These are phyloP conservation scores for Dunckerocampus dactyliophorus DNA, from an alignment of 2,113 vertebrate species.

Conservation along the genomic window DNA sequence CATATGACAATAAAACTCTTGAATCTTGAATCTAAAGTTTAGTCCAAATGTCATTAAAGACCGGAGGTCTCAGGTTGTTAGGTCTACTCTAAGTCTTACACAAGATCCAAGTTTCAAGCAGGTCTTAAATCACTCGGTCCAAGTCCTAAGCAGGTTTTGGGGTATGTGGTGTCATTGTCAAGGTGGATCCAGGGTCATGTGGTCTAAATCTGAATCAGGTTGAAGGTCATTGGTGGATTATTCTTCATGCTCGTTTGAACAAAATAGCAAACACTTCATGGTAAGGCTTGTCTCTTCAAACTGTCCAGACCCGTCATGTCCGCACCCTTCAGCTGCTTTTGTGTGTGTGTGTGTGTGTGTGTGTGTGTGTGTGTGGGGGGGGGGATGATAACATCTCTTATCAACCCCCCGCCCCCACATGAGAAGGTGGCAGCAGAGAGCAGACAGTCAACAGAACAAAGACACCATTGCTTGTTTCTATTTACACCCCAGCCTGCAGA, in stretches of 20 bases:
- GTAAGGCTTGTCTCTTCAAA: conserved; percentile 13
- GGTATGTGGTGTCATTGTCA: too few species aligned
- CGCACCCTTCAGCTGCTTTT: not conserved
- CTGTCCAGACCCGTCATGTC: conserved; percentile 7
- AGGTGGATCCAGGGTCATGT: too few species aligned
- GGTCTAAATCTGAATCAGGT: not conserved
- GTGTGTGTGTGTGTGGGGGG: too few species aligned
- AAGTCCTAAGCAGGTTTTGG: too few species aligned
- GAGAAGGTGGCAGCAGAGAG: conserved; percentile 34
- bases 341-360: too few species aligned
- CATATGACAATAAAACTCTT: too few species aligned
- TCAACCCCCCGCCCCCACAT: conserved; percentile 8
- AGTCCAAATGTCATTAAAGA: too few species aligned
- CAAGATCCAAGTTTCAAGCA: too few species aligned
- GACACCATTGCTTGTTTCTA: conserved; percentile 44
- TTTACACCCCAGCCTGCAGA: conserved; percentile 12
- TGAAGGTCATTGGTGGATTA: not conserved
- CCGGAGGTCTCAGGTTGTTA: too few species aligned
- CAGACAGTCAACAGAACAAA: conserved; percentile 37
- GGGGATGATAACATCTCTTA: conserved; percentile 54
- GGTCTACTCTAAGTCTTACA: too few species aligned
- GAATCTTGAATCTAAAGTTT: too few species aligned
- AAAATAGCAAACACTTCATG: conserved; percentile 32
- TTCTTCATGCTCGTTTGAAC: not conserved
- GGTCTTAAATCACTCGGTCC: too few species aligned